Base-by-base conservation (phyloP, 2,113 vertebrate species). In the Falcunculus frontatus region DNA sequence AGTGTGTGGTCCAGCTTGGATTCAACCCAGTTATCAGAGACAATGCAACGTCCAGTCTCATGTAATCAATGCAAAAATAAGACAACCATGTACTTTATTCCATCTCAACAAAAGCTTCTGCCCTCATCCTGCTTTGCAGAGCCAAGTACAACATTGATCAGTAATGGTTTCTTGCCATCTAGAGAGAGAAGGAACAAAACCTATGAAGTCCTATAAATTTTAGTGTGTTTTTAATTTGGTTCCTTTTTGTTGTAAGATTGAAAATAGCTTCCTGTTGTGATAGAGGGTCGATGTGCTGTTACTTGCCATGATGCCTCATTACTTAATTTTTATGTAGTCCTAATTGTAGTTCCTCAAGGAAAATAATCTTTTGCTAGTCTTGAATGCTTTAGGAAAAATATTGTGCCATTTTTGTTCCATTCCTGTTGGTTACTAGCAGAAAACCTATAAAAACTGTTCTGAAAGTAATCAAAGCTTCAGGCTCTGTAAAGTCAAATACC, bases 291-390 rank as follows among this genome's bases (percentile, higher is more conserved):
- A 52, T 92, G 75, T 93, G 88, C 82, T 93, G 15, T 85, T 76
- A 60, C 56, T 93, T 94, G 94, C 90, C 83, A 42, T 89, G 76
- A 92, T 95, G 94, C 89, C 90, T 96, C 33, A 21, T 95, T 93
- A 84, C 62, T 93, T 94, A 69, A 81, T 94, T 93, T 94, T 74
- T 92, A 81, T 68, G 52, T 91, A 88, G 83, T 88, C 57, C 46
- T 85, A 91, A 93, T 33, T 86, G 81, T 76, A 81, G 79, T 60
- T 93, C 35, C 81, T 89, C 9, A 56, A 90, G 73, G 83, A 81
- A 88, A 88, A 70, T 1, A 27, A n/a, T 69, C 7, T 84, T 83
- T 79, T 60, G 89, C 57, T 77, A 65, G 46, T 72, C 50, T 83
- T 92, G 46, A 74, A 70, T 94, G 79, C 63, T 93, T 73, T 73